phyloP scores from a whole-genome alignment of 2,113 vertebrate genomes.

The Motacilla alba region DNA sequence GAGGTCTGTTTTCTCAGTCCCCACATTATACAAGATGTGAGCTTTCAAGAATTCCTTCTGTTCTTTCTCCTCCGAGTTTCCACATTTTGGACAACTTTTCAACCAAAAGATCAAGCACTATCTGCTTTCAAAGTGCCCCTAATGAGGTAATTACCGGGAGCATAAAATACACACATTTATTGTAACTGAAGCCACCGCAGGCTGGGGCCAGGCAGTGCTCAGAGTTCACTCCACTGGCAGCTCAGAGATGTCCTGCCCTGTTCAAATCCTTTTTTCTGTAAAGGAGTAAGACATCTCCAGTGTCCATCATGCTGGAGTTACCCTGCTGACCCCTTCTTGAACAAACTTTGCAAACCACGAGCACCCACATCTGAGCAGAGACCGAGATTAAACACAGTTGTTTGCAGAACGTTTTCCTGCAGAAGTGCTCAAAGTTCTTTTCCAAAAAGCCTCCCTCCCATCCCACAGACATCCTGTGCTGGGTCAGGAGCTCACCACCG shows the following conservation, averaged over 20 bases:
- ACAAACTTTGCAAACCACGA: constrained; percentile 40
- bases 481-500: constrained; percentile 8
- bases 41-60: constrained; percentile 13
- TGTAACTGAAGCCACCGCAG: constrained; percentile 34
- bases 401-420: constrained; percentile 10
- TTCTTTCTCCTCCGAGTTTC: background rate
- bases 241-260: background rate
- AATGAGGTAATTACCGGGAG: constrained; percentile 29
- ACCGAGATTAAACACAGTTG: constrained; percentile 2
- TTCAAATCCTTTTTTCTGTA: background rate
- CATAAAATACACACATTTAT: constrained; percentile 30
- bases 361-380: constrained; percentile 17
- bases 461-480: constrained; percentile 58
- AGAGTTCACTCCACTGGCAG: background rate
- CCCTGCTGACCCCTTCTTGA: background rate
- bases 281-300: background rate
- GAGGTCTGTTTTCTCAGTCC: background rate
- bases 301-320: background rate
- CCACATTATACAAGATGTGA: background rate
- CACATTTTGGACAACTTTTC: constrained; percentile 14
- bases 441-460: constrained; percentile 42
- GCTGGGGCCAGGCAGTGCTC: background rate
- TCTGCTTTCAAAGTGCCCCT: constrained; percentile 45
- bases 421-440: background rate
- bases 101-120: constrained; percentile 23